phyloP scores from a whole-genome alignment of 2,797 vertebrate genomes.

The Brachymystax lenok region DNA sequence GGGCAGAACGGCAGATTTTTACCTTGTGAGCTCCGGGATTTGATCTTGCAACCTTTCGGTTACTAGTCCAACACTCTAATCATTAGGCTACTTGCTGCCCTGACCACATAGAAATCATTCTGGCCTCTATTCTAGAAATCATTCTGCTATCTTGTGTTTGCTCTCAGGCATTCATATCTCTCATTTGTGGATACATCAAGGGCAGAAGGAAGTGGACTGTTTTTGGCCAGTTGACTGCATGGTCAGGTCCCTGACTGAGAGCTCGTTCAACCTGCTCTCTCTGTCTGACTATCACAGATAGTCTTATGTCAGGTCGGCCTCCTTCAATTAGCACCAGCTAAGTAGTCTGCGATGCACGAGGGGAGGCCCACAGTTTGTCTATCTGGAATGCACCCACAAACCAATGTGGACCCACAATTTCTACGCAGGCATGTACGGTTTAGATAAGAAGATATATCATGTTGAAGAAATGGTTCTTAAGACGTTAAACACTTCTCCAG shows the following conservation, averaged over 20 bases:
- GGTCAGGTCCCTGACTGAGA: slow-evolving; percentile 42
- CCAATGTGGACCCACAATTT: slow-evolving; percentile 2
- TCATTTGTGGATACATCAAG: slow-evolving; percentile 11
- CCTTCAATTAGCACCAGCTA: slow-evolving; percentile 32
- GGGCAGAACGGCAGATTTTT: no score
- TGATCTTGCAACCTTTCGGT: no score
- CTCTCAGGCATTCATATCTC: not conserved
- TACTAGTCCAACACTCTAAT: no score
- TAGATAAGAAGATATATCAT: not conserved
- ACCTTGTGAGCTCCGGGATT: no score
- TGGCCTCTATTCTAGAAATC: no score
- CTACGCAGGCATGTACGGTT: slow-evolving; percentile 19
- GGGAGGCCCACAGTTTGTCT: slow-evolving; percentile 42
- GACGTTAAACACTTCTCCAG: no score
- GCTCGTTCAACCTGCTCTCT: slow-evolving; percentile 39
- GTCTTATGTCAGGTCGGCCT: slow-evolving; percentile 1
- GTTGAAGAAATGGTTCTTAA: no score
- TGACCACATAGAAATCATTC: no score
- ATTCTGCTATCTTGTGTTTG: not conserved
- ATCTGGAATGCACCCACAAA: slow-evolving; percentile 40
- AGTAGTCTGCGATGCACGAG: not conserved
- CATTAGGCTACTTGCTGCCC: no score
- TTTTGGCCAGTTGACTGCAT: slow-evolving; percentile 36
- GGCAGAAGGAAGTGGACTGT: slow-evolving; percentile 32
- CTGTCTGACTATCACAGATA: slow-evolving; percentile 19